Percentiles rank a stretch among this genome's conserved stretches.
phyloP scores from a whole-genome alignment of 2,113 vertebrate species.

The Campylomormyrus numenius region DNA sequence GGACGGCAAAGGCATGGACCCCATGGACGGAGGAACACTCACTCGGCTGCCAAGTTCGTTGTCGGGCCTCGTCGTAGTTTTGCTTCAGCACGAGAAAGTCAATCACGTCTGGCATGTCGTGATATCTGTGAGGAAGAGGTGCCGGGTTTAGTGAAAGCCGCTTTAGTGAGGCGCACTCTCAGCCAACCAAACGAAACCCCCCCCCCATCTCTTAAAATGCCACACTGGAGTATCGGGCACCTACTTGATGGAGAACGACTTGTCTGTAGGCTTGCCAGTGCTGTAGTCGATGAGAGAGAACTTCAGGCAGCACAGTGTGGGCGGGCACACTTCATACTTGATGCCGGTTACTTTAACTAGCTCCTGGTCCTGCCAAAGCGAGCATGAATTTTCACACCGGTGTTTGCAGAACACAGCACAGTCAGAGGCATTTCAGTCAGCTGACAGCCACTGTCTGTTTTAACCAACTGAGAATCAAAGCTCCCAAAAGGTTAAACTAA shows the following conservation, averaged over 20 bases:
- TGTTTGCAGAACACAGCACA: neutral
- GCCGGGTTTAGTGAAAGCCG: neutral
- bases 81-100: constrained; percentile 93
- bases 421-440: neutral
- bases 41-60: constrained; percentile 85
- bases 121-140: constrained; percentile 65
- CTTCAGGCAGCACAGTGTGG: constrained; percentile 90
- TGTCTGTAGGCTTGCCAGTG: constrained; percentile 78
- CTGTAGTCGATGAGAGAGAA: constrained; percentile 85
- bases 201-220: neutral
- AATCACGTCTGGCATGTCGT: constrained; percentile 97
- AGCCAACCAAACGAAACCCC: neutral
- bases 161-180: neutral
- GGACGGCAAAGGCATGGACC: neutral
- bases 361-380: constrained; percentile 83
- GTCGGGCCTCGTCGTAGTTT: constrained; percentile 84
- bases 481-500: neutral
- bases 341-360: constrained; percentile 96
- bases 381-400: neutral
- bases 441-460: neutral
- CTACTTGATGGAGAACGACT: constrained; percentile 92
- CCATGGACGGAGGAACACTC: constrained; percentile 32
- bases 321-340: constrained; percentile 88
- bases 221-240: constrained; percentile 14
- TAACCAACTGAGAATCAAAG: neutral